Percentiles rank a stretch among this genome's conserved stretches.
These are phyloP conservation scores for Trypoxylon attenuatum DNA, from an alignment of 2,888 invertebrate species.

Conservation along the genomic window DNA sequence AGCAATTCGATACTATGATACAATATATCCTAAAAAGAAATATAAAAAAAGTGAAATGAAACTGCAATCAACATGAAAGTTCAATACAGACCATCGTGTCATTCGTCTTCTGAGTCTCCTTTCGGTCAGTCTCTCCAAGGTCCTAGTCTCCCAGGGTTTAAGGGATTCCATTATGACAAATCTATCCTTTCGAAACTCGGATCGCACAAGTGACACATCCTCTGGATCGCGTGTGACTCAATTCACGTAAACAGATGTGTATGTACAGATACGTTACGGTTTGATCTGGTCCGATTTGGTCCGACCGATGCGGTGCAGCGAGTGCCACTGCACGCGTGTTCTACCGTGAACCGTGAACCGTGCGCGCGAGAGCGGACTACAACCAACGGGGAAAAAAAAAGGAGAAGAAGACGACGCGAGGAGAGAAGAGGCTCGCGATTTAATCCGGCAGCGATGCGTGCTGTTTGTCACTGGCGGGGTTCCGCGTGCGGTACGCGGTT, in stretches of 20 bases:
- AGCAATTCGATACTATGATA: no score
- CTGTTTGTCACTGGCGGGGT: slow-evolving; percentile 39
- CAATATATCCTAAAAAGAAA: no score
- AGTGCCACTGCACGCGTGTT: slow-evolving; percentile 40
- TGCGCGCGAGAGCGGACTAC: neutral
- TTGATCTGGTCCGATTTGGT: no score
- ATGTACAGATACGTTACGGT: no score
- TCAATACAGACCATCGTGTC: slow-evolving; percentile 44
- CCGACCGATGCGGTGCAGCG: slow-evolving; percentile 35
- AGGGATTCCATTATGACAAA: slow-evolving; percentile 37
- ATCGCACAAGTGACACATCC: no score
- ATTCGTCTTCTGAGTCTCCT: slow-evolving; percentile 43
- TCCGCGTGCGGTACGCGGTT: slow-evolving; percentile 33
- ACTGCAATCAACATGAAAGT: no score
- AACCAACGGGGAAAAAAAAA: slow-evolving; percentile 2
- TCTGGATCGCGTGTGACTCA: no score
- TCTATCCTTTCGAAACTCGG: neutral
- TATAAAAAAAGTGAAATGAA: no score
- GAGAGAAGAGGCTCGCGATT: slow-evolving; percentile 36
- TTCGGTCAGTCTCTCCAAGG: slow-evolving; percentile 50
- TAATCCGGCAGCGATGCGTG: slow-evolving; percentile 49
- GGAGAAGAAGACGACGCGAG: neutral
- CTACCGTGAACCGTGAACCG: slow-evolving; percentile 15
- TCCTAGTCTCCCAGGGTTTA: slow-evolving; percentile 60
- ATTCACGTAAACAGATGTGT: no score